These are phyloP conservation scores for Cheilosia pagana DNA, from an alignment of 2,888 invertebrate genomes.

Conservation along the genomic window DNA sequence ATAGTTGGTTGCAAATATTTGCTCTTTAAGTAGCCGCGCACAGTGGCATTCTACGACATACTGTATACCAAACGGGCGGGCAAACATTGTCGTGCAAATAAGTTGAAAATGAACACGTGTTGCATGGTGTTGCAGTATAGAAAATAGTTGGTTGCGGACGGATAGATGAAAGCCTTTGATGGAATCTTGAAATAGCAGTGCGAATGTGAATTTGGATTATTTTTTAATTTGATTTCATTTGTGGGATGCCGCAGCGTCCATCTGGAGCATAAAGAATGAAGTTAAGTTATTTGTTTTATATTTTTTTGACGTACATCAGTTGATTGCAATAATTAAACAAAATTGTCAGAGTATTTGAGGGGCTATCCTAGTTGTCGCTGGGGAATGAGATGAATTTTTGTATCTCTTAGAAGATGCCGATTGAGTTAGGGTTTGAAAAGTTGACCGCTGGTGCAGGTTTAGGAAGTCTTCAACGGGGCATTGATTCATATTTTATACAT, in stretches of 20 bases:
- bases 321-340: too few relatives aligned
- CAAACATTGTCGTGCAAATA: conserved; percentile 47
- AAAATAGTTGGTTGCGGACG: conserved; percentile 1
- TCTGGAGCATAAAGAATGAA: conserved; percentile 13
- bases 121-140: neutral
- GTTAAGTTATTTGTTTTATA: conserved; percentile 2
- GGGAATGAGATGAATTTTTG: too few relatives aligned
- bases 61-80: conserved; percentile 33
- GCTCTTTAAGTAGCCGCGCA: conserved; percentile 33
- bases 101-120: conserved; percentile 28
- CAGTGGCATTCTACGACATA: conserved; percentile 53
- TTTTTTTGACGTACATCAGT: too few relatives aligned
- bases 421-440: too few relatives aligned
- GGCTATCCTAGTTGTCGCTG: too few relatives aligned
- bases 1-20: conserved; percentile 65
- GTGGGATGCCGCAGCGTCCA: conserved; percentile 15
- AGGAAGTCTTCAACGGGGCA: too few relatives aligned
- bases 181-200: conserved; percentile 53
- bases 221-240: conserved; percentile 51
- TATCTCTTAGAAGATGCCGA: too few relatives aligned
- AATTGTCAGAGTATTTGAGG: too few relatives aligned
- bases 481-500: too few relatives aligned
- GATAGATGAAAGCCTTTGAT: conserved; percentile 11
- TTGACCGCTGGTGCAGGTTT: too few relatives aligned
- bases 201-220: conserved; percentile 62